These are phyloP conservation scores for Ectobius pallidus DNA, from an alignment of 2,888 invertebrate genomes.

Conservation along the genomic window DNA sequence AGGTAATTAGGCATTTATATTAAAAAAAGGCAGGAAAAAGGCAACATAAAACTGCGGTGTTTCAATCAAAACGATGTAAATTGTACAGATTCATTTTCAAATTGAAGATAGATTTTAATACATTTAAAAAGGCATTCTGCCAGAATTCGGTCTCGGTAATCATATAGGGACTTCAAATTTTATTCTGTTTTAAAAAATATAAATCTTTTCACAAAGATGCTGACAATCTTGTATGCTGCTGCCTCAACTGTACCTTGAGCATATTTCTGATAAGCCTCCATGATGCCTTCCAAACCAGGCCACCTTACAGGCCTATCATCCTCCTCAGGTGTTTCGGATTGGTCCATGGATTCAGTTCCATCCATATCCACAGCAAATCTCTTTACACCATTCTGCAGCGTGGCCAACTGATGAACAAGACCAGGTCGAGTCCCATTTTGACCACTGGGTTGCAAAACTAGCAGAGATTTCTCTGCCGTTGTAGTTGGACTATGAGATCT, in stretches of 20 bases:
- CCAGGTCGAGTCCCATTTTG: constrained; percentile 39
- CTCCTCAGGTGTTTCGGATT: constrained; percentile 21
- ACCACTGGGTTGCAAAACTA: constrained; percentile 33
- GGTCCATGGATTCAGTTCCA: constrained; percentile 11
- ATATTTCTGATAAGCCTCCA: constrained; percentile 60
- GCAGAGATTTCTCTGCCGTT: constrained; percentile 21
- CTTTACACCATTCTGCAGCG: constrained; percentile 38
- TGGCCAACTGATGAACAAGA: constrained; percentile 26
- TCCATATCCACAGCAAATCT: constrained; percentile 33
- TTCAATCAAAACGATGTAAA: too few relatives aligned
- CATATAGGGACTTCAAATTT: too few relatives aligned
- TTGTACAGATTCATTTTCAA: too few relatives aligned
- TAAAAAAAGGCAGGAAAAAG: too few relatives aligned
- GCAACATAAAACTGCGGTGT: too few relatives aligned
- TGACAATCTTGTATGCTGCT: too few relatives aligned
- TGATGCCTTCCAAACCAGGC: constrained; percentile 56
- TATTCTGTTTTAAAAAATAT: too few relatives aligned
- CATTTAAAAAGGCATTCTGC: too few relatives aligned
- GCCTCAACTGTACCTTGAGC: constrained; percentile 63
- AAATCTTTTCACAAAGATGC: too few relatives aligned
- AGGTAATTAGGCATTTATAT: too few relatives aligned
- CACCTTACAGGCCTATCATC: constrained; percentile 49
- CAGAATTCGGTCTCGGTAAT: too few relatives aligned
- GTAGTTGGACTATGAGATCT: constrained; percentile 38
- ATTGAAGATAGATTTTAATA: too few relatives aligned